These are phyloP conservation scores for Brachionichthys hirsutus DNA, from an alignment of 2,113 vertebrate genomes.

Conservation along the genomic window DNA sequence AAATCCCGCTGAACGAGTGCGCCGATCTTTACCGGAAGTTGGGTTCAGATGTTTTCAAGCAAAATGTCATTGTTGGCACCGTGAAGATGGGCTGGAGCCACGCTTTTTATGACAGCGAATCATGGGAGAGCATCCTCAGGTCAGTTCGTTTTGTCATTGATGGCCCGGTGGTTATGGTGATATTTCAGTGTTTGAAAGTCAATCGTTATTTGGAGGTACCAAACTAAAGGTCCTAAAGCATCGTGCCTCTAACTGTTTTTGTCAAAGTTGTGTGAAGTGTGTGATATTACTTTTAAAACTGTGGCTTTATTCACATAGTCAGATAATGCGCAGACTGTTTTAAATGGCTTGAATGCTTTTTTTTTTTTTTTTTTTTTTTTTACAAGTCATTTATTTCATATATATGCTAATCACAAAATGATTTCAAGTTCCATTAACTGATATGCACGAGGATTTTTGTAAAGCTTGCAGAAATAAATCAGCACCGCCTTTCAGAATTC, in stretches of 20 bases:
- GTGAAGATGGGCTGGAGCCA: constrained; percentile 99
- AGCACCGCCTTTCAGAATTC: not conserved
- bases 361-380: no score
- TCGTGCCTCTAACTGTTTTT: not conserved
- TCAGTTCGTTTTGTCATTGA: constrained; percentile 71
- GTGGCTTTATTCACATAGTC: not conserved
- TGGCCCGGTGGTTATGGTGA: not conserved
- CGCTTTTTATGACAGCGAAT: constrained; percentile 94
- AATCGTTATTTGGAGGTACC: not conserved
- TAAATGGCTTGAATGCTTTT: no score
- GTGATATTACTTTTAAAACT: not conserved
- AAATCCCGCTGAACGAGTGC: constrained; percentile 89
- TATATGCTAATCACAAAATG: not conserved
- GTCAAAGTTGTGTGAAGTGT: not conserved
- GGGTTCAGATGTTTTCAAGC: constrained; percentile 94
- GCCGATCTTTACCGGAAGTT: constrained; percentile 91
- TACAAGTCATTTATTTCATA: not conserved
- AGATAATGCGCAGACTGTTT: no score
- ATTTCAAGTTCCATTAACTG: constrained; percentile 1
- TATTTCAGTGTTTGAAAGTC: not conserved
- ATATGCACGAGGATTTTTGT: constrained; percentile 2
- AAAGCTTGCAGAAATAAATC: constrained; percentile 1
- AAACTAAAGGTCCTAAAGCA: not conserved
- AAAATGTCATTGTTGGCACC: constrained; percentile 94
- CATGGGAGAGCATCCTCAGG: constrained; percentile 95